Evolutionary conservation across 2,888 invertebrate species (phyloP).

Genomic region (Laspeyria flexula): DNA sequence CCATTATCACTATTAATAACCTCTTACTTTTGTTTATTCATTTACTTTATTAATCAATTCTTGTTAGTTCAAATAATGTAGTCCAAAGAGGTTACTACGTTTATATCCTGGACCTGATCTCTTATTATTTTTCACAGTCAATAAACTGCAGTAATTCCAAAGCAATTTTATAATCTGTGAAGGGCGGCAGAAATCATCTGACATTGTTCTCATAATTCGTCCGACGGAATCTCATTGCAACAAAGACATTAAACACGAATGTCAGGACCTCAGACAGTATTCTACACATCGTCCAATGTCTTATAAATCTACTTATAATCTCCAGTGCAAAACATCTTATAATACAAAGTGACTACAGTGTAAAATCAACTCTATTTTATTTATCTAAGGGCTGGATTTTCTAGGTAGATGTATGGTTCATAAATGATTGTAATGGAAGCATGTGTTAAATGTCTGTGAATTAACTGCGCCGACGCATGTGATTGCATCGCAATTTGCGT

Average conservation of each 20-base stretch:
- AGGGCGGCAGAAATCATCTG: conserved; percentile 39
- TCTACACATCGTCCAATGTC: conserved; percentile 71
- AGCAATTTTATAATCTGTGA: conserved; percentile 22
- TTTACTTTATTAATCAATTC: too few species aligned
- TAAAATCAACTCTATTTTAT: conserved; percentile 33
- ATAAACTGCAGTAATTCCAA: conserved; percentile 2
- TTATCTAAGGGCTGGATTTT: conserved; percentile 25
- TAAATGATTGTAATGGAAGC: conserved; percentile 37
- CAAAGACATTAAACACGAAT: conserved; percentile 78
- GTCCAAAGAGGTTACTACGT: too few species aligned
- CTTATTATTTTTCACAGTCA: not conserved
- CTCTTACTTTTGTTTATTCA: too few species aligned
- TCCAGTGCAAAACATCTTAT: conserved; percentile 31
- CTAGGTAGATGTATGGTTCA: conserved; percentile 5
- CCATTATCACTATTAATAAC: too few species aligned
- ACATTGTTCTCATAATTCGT: conserved; percentile 60
- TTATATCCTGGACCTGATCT: too few species aligned
- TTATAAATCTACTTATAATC: conserved; percentile 68
- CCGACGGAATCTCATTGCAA: conserved; percentile 64
- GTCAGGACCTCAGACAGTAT: conserved; percentile 76
- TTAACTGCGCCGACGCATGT: conserved; percentile 73
- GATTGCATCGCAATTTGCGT: conserved; percentile 71
- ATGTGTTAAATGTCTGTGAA: conserved; percentile 67
- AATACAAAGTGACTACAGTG: conserved; percentile 9
- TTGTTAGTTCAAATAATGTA: too few species aligned